Conservation (phyloP, 1,140 invertebrate genomes). For the Drosophila lini region DNA sequence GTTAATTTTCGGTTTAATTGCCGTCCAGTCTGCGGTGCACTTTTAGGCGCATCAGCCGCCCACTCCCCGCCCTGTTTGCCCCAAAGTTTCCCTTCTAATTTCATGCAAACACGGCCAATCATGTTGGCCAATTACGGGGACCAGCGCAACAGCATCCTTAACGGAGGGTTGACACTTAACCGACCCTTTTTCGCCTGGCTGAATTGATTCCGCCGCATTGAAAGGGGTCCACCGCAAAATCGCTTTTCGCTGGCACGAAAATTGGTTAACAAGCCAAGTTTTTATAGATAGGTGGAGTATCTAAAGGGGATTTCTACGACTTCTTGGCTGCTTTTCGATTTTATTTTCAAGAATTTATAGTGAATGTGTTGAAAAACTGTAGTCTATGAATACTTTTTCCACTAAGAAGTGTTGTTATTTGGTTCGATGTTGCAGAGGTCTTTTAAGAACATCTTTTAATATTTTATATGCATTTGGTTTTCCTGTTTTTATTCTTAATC, state of each 20-base stretch:
- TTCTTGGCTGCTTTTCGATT: background rate
- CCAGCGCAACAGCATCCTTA: conserved; percentile 42
- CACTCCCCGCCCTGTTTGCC: background rate
- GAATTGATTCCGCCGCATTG: conserved; percentile 30
- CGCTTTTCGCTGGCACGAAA: conserved; percentile 26
- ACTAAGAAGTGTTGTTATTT: no score
- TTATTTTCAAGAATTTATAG: background rate
- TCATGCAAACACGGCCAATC: conserved; percentile 78
- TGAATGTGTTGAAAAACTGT: background rate
- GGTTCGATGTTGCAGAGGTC: background rate
- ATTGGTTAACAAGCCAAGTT: conserved; percentile 66
- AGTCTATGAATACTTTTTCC: background rate
- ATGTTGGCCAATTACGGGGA: conserved; percentile 77
- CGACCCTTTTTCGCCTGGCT: conserved; percentile 40
- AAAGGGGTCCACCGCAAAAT: conserved; percentile 32
- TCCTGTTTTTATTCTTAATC: no score
- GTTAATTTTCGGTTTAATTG: conserved; percentile 84
- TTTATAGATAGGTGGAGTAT: conserved; percentile 1
- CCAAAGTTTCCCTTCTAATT: conserved; percentile 59
- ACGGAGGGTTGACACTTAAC: conserved; percentile 53
- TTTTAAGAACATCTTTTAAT: background rate
- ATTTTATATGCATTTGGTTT: background rate
- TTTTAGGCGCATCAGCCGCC: conserved; percentile 50
- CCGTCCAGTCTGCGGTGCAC: conserved; percentile 54
- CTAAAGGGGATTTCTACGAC: conserved; percentile 5